These are phyloP conservation scores for Cataglyphis albicans DNA, from an alignment of 2,888 invertebrate species.

Conservation along the genomic window DNA sequence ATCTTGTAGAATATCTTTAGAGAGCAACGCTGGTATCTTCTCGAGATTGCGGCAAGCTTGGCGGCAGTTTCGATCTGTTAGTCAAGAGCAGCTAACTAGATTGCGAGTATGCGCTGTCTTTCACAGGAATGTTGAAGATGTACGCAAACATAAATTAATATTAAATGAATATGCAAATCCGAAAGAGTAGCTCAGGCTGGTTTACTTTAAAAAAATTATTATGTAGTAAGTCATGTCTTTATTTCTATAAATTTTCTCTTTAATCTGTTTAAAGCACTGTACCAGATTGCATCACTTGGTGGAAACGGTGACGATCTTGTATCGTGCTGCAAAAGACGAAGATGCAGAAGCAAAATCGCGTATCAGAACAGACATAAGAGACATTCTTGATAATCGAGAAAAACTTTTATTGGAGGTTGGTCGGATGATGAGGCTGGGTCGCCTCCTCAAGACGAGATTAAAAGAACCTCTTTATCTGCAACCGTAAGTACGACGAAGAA, in stretches of 20 bases:
- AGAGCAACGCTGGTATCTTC: conserved; percentile 88
- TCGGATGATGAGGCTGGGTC: conserved; percentile 90
- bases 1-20: conserved; percentile 89
- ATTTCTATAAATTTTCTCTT: conserved; percentile 1
- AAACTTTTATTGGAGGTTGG: conserved; percentile 90
- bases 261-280: conserved; percentile 86
- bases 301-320: conserved; percentile 86
- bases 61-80: conserved; percentile 90
- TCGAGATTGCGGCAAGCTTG: conserved; percentile 89
- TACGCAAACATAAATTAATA: conserved; percentile 62
- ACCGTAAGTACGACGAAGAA: conserved; percentile 76
- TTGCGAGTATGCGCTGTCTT: conserved; percentile 92
- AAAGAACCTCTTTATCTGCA: conserved; percentile 88
- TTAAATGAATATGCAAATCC: neutral
- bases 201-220: conserved; percentile 13
- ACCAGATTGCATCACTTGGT: conserved; percentile 88
- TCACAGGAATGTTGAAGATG: conserved; percentile 88
- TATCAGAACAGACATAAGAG: conserved; percentile 83
- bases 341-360: conserved; percentile 62
- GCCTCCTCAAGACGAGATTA: conserved; percentile 89
- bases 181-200: neutral
- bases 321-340: conserved; percentile 65
- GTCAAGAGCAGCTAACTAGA: conserved; percentile 92
- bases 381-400: conserved; percentile 88
- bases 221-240: neutral